Conservation (phyloP, 2,888 invertebrate genomes). For the Prosapia bicincta region DNA sequence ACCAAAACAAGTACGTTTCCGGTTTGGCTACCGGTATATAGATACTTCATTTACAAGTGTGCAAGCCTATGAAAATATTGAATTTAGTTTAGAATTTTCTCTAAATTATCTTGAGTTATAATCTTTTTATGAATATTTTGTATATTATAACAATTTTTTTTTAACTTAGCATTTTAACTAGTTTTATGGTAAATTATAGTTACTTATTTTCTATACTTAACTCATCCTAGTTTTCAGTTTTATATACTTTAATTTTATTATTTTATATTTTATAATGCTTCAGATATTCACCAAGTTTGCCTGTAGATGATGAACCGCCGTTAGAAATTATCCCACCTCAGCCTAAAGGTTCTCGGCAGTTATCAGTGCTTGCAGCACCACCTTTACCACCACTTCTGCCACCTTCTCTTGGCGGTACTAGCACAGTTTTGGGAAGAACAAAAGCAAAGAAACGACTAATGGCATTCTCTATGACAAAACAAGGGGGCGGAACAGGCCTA, state of each 20-base stretch:
- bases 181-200: too few relatives aligned
- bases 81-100: too few relatives aligned
- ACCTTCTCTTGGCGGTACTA: conserved; percentile 18
- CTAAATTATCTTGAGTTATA: too few relatives aligned
- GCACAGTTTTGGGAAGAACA: conserved; percentile 41
- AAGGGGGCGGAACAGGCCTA: conserved; percentile 31
- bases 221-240: too few relatives aligned
- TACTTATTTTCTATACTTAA: too few relatives aligned
- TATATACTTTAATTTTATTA: not conserved
- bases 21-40: too few relatives aligned
- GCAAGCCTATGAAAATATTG: too few relatives aligned
- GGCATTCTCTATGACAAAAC: conserved; percentile 46
- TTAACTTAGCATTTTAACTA: too few relatives aligned
- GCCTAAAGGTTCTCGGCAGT: not conserved
- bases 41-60: too few relatives aligned
- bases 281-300: conserved; percentile 32
- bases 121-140: too few relatives aligned
- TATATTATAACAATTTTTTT: too few relatives aligned
- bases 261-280: not conserved
- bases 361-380: not conserved
- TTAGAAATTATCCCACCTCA: not conserved
- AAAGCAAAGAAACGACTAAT: conserved; percentile 47
- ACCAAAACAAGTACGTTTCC: too few relatives aligned
- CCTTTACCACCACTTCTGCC: not conserved
- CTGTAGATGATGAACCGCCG: conserved; percentile 30